Conservation (phyloP, 2,888 invertebrate genomes). For the Metacarcinus magister region DNA sequence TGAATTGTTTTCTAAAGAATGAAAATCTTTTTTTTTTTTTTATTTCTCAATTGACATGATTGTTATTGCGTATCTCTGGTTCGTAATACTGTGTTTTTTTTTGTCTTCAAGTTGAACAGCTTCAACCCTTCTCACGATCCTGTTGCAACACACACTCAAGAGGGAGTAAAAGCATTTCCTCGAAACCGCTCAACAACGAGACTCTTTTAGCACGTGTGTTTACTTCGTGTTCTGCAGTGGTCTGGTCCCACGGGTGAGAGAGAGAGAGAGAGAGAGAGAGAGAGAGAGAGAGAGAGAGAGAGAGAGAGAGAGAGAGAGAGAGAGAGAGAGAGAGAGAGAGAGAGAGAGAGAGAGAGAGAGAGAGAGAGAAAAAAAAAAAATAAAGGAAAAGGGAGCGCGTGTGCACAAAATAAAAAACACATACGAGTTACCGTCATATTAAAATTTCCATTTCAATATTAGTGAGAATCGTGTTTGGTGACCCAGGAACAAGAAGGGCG, state of each 20-base stretch:
- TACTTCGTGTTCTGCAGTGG: neutral
- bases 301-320: neutral
- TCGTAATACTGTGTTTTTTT: neutral
- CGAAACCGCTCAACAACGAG: neutral
- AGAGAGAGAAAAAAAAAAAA: neutral
- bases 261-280: too few relatives aligned
- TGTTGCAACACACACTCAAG: neutral
- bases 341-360: neutral
- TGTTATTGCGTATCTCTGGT: neutral
- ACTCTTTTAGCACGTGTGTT: neutral
- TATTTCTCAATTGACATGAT: neutral
- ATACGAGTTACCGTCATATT: too few relatives aligned
- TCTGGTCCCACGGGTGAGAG: neutral
- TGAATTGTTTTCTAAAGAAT: neutral
- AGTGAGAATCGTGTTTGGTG: too few relatives aligned
- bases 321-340: too few relatives aligned
- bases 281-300: neutral
- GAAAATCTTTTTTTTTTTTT: neutral
- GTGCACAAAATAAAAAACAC: too few relatives aligned
- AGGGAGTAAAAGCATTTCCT: neutral
- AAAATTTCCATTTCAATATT: too few relatives aligned
- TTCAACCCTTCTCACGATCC: neutral
- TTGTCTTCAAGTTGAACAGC: neutral
- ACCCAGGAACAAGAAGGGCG: too few relatives aligned
- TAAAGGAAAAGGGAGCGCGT: too few relatives aligned